These are phyloP conservation scores for Cossypha caffra DNA, from an alignment of 2,797 vertebrate species.

Conservation along the genomic window DNA sequence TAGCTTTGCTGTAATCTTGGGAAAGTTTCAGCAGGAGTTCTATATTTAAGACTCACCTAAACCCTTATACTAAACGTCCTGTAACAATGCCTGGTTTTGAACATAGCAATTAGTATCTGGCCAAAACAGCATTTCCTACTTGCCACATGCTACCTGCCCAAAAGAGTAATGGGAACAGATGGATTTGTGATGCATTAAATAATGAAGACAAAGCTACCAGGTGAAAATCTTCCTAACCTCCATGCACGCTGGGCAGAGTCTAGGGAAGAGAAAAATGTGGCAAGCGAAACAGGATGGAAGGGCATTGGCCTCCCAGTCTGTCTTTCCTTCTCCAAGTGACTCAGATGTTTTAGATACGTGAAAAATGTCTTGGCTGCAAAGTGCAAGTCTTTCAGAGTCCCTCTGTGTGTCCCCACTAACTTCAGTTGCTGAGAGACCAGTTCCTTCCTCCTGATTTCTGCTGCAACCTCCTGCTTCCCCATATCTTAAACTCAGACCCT, in stretches of 20 bases:
- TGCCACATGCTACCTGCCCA: no score
- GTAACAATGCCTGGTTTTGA: not conserved
- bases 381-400: not conserved
- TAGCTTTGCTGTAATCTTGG: not conserved
- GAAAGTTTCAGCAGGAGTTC: not conserved
- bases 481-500: not conserved
- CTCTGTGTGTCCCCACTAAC: not conserved
- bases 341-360: not conserved
- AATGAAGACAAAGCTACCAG: not conserved
- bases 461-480: not conserved
- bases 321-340: not conserved
- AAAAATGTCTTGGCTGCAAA: not conserved
- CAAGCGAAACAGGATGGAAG: not conserved
- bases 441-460: not conserved
- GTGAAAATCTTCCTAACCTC: not conserved
- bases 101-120: not conserved
- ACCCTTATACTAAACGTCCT: not conserved
- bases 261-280: not conserved
- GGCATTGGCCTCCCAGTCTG: accelerated
- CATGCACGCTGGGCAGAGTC: not conserved
- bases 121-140: not conserved
- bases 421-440: not conserved
- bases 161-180: not conserved
- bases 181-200: not conserved
- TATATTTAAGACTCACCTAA: not conserved